These are phyloP conservation scores for Lucinisca nassula DNA, from an alignment of 2,888 invertebrate species.

Conservation along the genomic window DNA sequence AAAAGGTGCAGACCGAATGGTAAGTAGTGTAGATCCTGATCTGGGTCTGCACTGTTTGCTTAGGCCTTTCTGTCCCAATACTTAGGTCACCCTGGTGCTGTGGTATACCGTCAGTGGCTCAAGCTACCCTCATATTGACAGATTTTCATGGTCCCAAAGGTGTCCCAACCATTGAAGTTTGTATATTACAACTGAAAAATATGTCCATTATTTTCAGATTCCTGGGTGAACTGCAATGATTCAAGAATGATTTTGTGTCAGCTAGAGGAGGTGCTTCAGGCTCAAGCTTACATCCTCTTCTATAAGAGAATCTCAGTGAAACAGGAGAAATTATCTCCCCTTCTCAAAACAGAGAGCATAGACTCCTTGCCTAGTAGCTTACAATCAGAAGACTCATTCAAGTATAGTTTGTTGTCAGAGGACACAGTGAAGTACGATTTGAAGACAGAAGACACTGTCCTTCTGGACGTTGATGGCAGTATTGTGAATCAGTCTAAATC, in stretches of 20 bases:
- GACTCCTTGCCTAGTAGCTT: background rate
- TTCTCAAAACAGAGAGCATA: background rate
- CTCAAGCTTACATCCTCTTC: conserved; percentile 87
- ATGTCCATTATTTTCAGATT: too few relatives aligned
- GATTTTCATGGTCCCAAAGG: too few relatives aligned
- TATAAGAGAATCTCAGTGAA: conserved; percentile 75
- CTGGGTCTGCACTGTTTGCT: too few relatives aligned
- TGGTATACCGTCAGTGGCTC: too few relatives aligned
- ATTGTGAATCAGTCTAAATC: background rate
- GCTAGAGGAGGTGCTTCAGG: conserved; percentile 83
- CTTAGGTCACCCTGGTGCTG: too few relatives aligned
- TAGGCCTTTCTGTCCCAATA: too few relatives aligned
- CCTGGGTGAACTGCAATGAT: conserved; percentile 88
- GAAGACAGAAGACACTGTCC: conserved; percentile 44
- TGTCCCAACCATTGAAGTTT: too few relatives aligned
- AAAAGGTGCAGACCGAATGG: too few relatives aligned
- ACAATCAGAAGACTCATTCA: background rate
- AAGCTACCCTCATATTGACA: too few relatives aligned
- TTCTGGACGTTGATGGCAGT: background rate
- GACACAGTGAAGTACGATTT: conserved; percentile 44
- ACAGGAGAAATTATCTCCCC: background rate
- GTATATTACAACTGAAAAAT: too few relatives aligned
- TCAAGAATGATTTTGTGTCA: conserved; percentile 81
- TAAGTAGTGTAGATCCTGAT: too few relatives aligned
- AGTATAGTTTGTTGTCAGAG: background rate